phyloP scores from a whole-genome alignment of 2,888 invertebrate genomes.

The Atherix ibis region DNA sequence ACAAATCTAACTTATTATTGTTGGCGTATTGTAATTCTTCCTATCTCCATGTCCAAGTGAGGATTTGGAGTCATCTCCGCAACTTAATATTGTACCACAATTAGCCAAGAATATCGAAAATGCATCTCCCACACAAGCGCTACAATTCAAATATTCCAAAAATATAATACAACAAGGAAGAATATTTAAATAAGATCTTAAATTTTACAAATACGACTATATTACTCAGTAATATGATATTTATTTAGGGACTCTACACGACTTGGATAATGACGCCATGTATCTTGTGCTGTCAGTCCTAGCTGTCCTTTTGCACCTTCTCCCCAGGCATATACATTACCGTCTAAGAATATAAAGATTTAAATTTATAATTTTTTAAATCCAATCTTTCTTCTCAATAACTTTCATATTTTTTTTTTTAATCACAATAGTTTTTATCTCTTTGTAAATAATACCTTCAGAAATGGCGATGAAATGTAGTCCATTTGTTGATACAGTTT shows the following conservation, averaged over 20 bases:
- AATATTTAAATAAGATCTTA: not conserved
- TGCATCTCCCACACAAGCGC: constrained; percentile 44
- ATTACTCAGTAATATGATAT: constrained; percentile 39
- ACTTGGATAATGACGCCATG: constrained; percentile 39
- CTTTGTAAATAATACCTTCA: constrained; percentile 25
- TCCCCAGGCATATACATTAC: constrained; percentile 53
- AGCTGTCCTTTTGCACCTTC: constrained; percentile 49
- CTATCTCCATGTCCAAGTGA: constrained; percentile 49
- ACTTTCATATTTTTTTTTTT: constrained; percentile 3
- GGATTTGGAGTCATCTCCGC: constrained; percentile 45
- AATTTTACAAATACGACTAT: not conserved
- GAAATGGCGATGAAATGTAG: constrained; percentile 43
- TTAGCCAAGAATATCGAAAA: constrained; percentile 53
- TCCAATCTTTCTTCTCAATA: too few species aligned
- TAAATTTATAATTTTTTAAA: too few species aligned
- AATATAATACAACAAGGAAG: too few species aligned
- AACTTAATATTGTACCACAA: constrained; percentile 49
- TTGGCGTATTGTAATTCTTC: constrained; percentile 38
- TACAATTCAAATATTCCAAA: constrained; percentile 18
- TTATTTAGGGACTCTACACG: constrained; percentile 43
- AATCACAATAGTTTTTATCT: not conserved
- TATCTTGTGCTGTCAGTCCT: constrained; percentile 37
- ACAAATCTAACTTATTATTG: constrained; percentile 33
- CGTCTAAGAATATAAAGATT: constrained; percentile 28
- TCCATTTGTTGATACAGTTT: constrained; percentile 38